A percentile compares a stretch with the other conserved stretches of the same genome.
phyloP scores from a whole-genome alignment of 2,113 vertebrate species.

The Leucopternis melanops region DNA sequence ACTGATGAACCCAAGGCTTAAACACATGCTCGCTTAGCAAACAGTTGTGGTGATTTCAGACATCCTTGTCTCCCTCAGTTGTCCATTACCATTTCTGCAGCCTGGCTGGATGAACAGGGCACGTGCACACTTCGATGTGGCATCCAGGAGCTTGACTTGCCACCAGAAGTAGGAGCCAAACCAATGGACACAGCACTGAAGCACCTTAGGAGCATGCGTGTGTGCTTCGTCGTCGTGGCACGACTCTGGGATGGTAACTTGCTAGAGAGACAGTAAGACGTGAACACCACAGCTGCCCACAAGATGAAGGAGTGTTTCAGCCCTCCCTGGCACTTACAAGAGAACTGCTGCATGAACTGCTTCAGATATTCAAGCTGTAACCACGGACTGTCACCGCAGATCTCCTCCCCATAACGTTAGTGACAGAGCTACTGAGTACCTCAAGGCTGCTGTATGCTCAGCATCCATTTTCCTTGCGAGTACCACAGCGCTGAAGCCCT shows the following conservation, averaged over 20 bases:
- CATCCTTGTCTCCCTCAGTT: not conserved
- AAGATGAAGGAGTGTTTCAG: not conserved
- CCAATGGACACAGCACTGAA: not conserved
- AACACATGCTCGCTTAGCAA: not conserved
- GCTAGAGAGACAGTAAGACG: not conserved
- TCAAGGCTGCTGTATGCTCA: not conserved
- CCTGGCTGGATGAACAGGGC: not conserved
- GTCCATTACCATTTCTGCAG: not conserved
- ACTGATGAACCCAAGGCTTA: not conserved
- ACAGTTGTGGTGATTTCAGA: not conserved
- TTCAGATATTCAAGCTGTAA: not conserved
- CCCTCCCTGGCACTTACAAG: not conserved
- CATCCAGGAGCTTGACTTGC: not conserved
- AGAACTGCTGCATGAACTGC: not conserved
- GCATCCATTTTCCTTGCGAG: not conserved
- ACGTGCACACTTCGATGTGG: rapidly evolving
- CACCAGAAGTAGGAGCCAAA: not conserved
- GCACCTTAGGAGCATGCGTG: not conserved
- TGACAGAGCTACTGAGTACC: not conserved
- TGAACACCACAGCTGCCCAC: not conserved
- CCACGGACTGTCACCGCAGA: not conserved
- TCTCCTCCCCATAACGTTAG: not conserved
- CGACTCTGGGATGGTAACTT: not conserved
- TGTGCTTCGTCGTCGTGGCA: rapidly evolving
- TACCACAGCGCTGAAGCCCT: not conserved